These are phyloP conservation scores for Otolemur garnettii DNA, from an alignment of 2,113 vertebrate species.

Conservation along the genomic window DNA sequence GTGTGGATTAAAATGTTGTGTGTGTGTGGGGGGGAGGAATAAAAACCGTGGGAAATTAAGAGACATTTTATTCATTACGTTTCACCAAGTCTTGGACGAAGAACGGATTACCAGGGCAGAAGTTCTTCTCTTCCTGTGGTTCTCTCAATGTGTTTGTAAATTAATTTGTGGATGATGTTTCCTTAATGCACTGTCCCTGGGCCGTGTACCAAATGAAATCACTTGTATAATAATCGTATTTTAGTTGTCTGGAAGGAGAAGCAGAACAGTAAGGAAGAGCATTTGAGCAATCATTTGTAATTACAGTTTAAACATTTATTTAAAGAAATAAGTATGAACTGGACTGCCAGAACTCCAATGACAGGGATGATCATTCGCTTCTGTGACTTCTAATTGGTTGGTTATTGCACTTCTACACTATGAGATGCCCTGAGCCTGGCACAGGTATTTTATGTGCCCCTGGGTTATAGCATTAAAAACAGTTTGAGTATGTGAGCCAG, in stretches of 20 bases:
- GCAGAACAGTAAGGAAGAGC: constrained; percentile 53
- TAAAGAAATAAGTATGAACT: constrained; percentile 63
- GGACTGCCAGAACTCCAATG: neutral
- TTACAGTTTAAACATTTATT: constrained; percentile 76
- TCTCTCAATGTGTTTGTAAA: constrained; percentile 76
- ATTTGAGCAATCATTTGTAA: constrained; percentile 69
- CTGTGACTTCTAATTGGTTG: constrained; percentile 14
- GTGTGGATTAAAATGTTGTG: neutral
- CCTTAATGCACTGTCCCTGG: constrained; percentile 72
- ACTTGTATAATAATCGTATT: constrained; percentile 70
- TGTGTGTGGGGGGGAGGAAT: neutral
- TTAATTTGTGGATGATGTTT: constrained; percentile 81
- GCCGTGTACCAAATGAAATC: constrained; percentile 77
- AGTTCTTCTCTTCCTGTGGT: constrained; percentile 41
- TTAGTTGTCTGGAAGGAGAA: constrained; percentile 65
- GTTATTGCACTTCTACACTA: constrained; percentile 33
- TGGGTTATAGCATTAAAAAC: constrained; percentile 9
- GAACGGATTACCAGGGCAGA: neutral
- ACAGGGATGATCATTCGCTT: neutral
- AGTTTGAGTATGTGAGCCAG: constrained; percentile 43
- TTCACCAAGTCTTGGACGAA: neutral
- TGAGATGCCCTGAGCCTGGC: neutral
- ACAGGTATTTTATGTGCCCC: constrained; percentile 2
- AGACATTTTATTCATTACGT: neutral
- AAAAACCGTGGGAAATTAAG: constrained; percentile 32